These are phyloP conservation scores for Meandrina meandrites DNA, from an alignment of 92 coral and sea anemone species.

Conservation along the genomic window DNA sequence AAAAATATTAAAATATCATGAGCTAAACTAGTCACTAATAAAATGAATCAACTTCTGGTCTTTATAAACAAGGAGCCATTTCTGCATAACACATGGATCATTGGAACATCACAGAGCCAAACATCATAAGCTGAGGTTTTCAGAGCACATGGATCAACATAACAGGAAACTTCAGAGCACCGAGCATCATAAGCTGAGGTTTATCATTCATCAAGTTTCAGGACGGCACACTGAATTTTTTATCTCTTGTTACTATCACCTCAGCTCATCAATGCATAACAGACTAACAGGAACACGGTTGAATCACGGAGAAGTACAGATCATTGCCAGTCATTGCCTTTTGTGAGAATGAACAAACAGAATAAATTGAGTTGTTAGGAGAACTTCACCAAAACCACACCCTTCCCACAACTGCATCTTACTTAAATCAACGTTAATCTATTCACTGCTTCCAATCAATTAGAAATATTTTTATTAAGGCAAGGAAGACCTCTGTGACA, in stretches of 20 bases:
- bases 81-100: constrained; percentile 22
- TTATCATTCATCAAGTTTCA: constrained; percentile 26
- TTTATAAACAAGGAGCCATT: constrained; percentile 1
- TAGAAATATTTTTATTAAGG: too few relatives aligned
- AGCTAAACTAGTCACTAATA: neutral
- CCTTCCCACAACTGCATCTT: too few relatives aligned
- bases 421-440: too few relatives aligned
- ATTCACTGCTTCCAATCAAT: too few relatives aligned
- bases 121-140: constrained; percentile 28
- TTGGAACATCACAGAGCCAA: constrained; percentile 22
- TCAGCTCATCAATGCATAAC: constrained; percentile 35
- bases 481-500: too few relatives aligned
- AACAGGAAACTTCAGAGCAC: constrained; percentile 42
- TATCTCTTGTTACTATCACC: constrained; percentile 33
- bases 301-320: constrained; percentile 35
- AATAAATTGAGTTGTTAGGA: constrained; percentile 33
- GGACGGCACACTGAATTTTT: constrained; percentile 37
- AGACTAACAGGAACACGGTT: constrained; percentile 32
- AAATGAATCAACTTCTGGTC: constrained; percentile 1
- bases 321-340: constrained; percentile 46
- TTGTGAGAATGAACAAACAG: constrained; percentile 45
- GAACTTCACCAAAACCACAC: neutral
- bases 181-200: constrained; percentile 44
- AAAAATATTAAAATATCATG: neutral
- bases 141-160: constrained; percentile 30